phyloP scores from a whole-genome alignment of 2,113 vertebrate species.

The Chionomys nivalis region DNA sequence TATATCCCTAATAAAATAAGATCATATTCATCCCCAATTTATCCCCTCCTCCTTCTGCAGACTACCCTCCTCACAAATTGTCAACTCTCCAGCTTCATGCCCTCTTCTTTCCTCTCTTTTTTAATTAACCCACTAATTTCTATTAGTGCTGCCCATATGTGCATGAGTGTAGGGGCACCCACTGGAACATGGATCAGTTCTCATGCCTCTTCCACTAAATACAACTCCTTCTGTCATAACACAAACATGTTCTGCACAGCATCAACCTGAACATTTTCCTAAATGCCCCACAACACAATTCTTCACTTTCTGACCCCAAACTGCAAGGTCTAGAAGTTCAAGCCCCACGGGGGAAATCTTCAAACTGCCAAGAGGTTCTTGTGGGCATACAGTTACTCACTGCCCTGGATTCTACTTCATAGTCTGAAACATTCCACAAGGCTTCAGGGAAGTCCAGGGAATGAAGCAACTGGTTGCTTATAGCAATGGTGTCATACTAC shows the following conservation, averaged over 20 bases:
- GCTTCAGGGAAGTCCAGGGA: background rate
- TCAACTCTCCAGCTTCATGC: background rate
- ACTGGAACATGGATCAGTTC: background rate
- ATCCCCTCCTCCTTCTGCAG: too few relatives aligned
- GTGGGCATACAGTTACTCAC: background rate
- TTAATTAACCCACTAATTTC: background rate
- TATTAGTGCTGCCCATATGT: background rate
- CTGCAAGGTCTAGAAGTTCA: background rate
- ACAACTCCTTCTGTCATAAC: background rate
- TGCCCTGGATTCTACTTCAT: background rate
- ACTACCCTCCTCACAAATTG: background rate
- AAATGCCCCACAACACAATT: background rate
- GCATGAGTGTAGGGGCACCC: background rate
- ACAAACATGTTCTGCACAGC: background rate
- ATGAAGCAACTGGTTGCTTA: background rate
- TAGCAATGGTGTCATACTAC: background rate
- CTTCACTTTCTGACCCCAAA: background rate
- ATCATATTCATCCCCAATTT: background rate
- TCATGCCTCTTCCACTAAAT: background rate
- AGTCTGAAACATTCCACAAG: background rate
- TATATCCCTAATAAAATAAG: background rate
- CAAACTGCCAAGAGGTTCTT: background rate
- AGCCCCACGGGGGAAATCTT: background rate
- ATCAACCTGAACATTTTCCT: background rate
- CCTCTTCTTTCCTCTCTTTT: too few relatives aligned